phyloP scores from a whole-genome alignment of 1,140 invertebrate genomes.

The Anagrus nilaparvatae region DNA sequence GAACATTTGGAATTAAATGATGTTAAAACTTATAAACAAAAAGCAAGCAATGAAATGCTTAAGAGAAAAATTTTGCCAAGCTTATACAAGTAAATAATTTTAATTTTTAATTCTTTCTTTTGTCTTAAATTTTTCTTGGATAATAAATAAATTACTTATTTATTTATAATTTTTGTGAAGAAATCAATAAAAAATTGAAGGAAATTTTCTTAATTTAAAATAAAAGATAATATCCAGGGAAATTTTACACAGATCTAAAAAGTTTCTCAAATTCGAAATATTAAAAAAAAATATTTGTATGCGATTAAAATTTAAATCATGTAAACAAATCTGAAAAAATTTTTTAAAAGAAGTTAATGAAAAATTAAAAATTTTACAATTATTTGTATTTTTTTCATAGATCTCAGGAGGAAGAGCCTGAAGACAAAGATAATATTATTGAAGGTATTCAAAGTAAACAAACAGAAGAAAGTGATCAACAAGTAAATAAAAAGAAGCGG shows the following conservation, averaged over 20 bases:
- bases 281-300: neutral
- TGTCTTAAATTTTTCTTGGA: too few relatives aligned
- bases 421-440: slow-evolving; percentile 9
- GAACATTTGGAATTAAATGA: slow-evolving; percentile 75
- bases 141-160: too few relatives aligned
- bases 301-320: neutral
- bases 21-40: slow-evolving; percentile 61
- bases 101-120: slow-evolving; percentile 2
- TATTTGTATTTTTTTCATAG: slow-evolving; percentile 8
- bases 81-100: slow-evolving; percentile 50
- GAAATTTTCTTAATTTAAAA: too few relatives aligned
- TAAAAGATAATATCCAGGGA: too few relatives aligned
- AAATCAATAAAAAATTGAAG: too few relatives aligned
- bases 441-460: neutral
- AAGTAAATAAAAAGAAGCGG: slow-evolving; percentile 18
- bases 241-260: too few relatives aligned
- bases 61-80: slow-evolving; percentile 83
- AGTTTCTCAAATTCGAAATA: too few relatives aligned
- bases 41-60: slow-evolving; percentile 57
- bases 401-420: slow-evolving; percentile 19
- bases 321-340: neutral
- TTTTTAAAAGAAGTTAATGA: neutral
- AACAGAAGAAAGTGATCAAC: neutral
- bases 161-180: too few relatives aligned
- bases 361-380: neutral